Conservation (phyloP, 2,888 invertebrate species). For the Drosophila meridiana region DNA sequence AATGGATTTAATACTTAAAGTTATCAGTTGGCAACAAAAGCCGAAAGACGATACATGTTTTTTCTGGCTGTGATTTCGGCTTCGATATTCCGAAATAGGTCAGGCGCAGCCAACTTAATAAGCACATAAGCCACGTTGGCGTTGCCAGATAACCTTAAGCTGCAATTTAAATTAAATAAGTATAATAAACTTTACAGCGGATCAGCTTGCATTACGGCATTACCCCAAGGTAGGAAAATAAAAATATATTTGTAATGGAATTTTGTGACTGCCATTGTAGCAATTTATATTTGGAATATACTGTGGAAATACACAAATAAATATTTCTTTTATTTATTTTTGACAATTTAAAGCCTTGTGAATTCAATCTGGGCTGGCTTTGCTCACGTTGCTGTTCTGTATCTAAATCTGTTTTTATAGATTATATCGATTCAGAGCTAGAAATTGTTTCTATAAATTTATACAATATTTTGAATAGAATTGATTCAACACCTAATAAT, state of each 20-base stretch:
- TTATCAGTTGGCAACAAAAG: background rate
- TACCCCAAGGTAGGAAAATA: background rate
- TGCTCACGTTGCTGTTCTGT: background rate
- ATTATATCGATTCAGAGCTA: background rate
- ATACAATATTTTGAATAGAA: background rate
- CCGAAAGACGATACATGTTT: background rate
- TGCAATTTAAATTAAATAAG: conserved; percentile 3
- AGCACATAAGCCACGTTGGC: conserved; percentile 8
- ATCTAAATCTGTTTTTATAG: background rate
- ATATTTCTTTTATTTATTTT: background rate
- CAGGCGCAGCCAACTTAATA: conserved; percentile 20
- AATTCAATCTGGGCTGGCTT: background rate
- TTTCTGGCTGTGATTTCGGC: background rate
- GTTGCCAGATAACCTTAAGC: conserved; percentile 20
- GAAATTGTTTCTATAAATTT: background rate
- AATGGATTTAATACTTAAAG: conserved; percentile 1
- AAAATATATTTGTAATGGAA: background rate
- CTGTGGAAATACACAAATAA: background rate
- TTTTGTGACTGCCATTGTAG: background rate
- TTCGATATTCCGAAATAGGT: background rate
- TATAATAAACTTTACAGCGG: conserved; percentile 8
- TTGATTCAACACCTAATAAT: background rate
- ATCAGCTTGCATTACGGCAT: background rate
- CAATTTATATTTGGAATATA: background rate
- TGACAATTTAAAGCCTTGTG: background rate